Conservation (phyloP, 2,797 vertebrate genomes). For the Sebastes iracundus region DNA sequence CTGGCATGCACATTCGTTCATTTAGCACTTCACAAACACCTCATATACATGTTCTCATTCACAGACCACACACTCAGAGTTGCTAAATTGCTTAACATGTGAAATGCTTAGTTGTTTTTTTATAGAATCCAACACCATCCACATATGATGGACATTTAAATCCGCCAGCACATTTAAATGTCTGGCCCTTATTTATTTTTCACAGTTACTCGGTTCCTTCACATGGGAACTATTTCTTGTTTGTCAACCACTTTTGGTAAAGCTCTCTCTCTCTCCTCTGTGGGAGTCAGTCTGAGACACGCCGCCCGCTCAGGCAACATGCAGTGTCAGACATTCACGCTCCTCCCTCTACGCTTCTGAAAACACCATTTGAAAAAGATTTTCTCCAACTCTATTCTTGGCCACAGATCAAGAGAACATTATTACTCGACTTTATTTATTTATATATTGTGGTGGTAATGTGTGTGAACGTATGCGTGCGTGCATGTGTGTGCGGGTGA, state of each 20-base stretch:
- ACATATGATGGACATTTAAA: neutral
- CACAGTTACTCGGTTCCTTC: constrained; percentile 24
- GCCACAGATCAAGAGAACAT: constrained; percentile 82
- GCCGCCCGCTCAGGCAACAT: constrained; percentile 64
- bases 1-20: constrained; percentile 53
- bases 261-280: constrained; percentile 49
- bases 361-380: constrained; percentile 82
- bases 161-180: neutral
- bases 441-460: constrained; percentile 81
- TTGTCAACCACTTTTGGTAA: constrained; percentile 52
- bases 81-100: constrained; percentile 26
- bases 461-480: constrained; percentile 64
- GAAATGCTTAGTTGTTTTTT: constrained; percentile 8
- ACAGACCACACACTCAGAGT: constrained; percentile 54
- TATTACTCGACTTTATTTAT: constrained; percentile 83
- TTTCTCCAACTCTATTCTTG: constrained; percentile 79
- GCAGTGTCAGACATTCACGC: constrained; percentile 76
- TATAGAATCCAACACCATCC: neutral
- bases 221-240: constrained; percentile 57
- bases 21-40: constrained; percentile 64
- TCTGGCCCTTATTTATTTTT: neutral
- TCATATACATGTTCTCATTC: constrained; percentile 51
- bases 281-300: constrained; percentile 66
- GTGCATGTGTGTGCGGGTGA: constrained; percentile 51
- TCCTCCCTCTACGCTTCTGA: constrained; percentile 76